Percentiles rank a stretch among this genome's conserved stretches.
Evolutionary conservation across 2,797 vertebrate species (phyloP).

Genomic region (Melanotaenia parkinsoni): DNA sequence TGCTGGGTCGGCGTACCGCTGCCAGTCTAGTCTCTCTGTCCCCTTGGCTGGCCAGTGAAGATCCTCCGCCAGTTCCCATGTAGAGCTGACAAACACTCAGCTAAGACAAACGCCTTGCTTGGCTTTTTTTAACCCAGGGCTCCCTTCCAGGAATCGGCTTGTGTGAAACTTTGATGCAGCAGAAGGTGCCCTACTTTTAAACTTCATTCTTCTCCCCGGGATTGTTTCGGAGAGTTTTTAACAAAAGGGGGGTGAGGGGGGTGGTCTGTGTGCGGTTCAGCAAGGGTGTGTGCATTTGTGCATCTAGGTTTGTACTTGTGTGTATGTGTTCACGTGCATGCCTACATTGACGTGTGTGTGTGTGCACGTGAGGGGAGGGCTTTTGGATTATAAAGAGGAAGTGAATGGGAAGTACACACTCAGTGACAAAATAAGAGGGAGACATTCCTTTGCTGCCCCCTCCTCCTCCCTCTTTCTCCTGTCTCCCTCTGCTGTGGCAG

Average conservation of each 20-base stretch:
- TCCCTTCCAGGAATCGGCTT: slow-evolving; percentile 77
- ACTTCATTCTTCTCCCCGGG: slow-evolving; percentile 79
- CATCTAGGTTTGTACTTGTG: slow-evolving; percentile 60
- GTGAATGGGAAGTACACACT: slow-evolving; percentile 86
- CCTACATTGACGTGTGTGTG: slow-evolving; percentile 53
- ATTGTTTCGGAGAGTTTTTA: slow-evolving; percentile 76
- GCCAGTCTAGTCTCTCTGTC: slow-evolving; percentile 28
- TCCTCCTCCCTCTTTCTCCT: slow-evolving; percentile 50
- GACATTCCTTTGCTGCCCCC: slow-evolving; percentile 84
- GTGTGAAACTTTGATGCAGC: slow-evolving; percentile 77
- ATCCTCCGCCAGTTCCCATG: slow-evolving; percentile 78
- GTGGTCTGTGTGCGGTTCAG: slow-evolving; percentile 47
- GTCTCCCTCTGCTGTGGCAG: slow-evolving; percentile 65
- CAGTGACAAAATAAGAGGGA: slow-evolving; percentile 83
- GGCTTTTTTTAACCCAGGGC: not conserved
- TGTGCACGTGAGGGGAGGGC: slow-evolving; percentile 77
- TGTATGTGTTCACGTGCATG: slow-evolving; percentile 42
- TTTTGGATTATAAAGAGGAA: slow-evolving; percentile 81
- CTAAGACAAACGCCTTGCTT: too few relatives aligned
- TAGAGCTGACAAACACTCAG: slow-evolving; percentile 32
- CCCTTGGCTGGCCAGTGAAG: slow-evolving; percentile 30
- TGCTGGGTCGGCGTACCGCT: slow-evolving; percentile 1
- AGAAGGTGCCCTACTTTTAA: slow-evolving; percentile 86
- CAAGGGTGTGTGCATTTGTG: slow-evolving; percentile 65
- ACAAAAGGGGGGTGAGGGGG: slow-evolving; percentile 75